These are phyloP conservation scores for Dendroctonus ponderosae DNA, from an alignment of 1,140 invertebrate species.

Conservation along the genomic window DNA sequence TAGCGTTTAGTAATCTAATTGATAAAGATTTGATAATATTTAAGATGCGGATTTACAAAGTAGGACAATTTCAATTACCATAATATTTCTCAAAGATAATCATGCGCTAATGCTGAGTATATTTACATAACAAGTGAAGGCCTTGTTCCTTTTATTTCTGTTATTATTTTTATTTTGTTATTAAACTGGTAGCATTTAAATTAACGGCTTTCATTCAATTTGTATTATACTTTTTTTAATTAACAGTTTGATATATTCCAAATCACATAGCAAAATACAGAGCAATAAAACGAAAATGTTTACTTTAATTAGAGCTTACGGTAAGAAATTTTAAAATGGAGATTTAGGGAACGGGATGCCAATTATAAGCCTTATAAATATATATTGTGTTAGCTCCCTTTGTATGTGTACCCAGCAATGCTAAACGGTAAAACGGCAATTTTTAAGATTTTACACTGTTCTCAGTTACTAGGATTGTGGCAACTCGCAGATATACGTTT, in stretches of 20 bases:
- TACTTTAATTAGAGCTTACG: too few relatives aligned
- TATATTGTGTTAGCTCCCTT: neutral
- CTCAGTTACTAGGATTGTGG: too few relatives aligned
- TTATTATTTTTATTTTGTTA: neutral
- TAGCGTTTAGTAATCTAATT: slow-evolving; percentile 50
- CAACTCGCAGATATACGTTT: too few relatives aligned
- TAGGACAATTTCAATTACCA: slow-evolving; percentile 15
- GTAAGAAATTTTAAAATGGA: neutral
- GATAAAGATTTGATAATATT: slow-evolving; percentile 52
- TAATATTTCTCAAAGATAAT: slow-evolving; percentile 31
- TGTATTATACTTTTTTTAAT: slow-evolving; percentile 11
- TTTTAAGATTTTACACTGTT: slow-evolving; percentile 16
- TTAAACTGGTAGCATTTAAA: too few relatives aligned
- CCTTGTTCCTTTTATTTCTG: slow-evolving; percentile 9
- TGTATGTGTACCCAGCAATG: slow-evolving; percentile 34
- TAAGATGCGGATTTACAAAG: slow-evolving; percentile 49
- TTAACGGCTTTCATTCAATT: too few relatives aligned
- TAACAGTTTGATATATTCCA: slow-evolving; percentile 1
- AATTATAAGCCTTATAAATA: slow-evolving; percentile 13
- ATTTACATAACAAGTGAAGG: slow-evolving; percentile 25
- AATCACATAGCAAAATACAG: neutral
- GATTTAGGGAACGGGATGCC: slow-evolving; percentile 5
- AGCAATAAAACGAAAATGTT: too few relatives aligned
- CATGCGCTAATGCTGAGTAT: slow-evolving; percentile 37
- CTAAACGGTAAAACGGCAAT: slow-evolving; percentile 15